Base-by-base conservation (phyloP, 2,888 invertebrate genomes). In the Philonicus albiceps region DNA sequence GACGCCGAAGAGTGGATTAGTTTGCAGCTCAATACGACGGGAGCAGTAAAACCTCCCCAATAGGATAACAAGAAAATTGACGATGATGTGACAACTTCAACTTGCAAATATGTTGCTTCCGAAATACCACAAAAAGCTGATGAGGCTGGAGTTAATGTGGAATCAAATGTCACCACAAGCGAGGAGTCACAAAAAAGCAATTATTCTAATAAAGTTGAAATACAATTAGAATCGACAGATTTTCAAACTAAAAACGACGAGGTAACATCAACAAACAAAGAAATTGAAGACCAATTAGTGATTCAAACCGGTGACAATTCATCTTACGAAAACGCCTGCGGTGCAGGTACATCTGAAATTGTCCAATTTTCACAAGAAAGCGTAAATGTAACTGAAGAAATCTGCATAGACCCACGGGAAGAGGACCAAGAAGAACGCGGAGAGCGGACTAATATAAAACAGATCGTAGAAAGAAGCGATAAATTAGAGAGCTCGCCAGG, bases 1-100 rank as follows among this genome's bases (percentile, higher is more conserved):
- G 92, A 92, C 88, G 92, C 92, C 3, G 92, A 92, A 88, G 90
- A 91, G 88, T 92, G 92, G 92, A 92, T 91, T 7, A 90, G 90
- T 83, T 90, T 90, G 83, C 91, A 91, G 88, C 90, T 92, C 11
- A 64, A 49, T 49, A n/a, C n/a, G 22, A 40, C 31, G 16, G 13
- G 3, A 19, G 22, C n/a, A 74, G 19, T 31, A 74, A 34, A 34
- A 8, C 1, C 49, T 30, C 13, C 64, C 1, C 73, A 75, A 53
- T 1, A 78, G 2, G 53, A 27, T 8, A 75, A 85, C 73, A 81
- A 86, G 31, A 78, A 72, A 27, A 43, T 40, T 6, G 86, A 86
- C 4, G 80, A 86, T 73, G 34, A 34, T 22, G 86, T 86, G 3
- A 75, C 81, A 34, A 86, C 86, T 16, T 75, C 86, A 34, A 34